These are phyloP conservation scores for Sternotherus odoratus DNA, from an alignment of 2,797 vertebrate species.

Conservation along the genomic window DNA sequence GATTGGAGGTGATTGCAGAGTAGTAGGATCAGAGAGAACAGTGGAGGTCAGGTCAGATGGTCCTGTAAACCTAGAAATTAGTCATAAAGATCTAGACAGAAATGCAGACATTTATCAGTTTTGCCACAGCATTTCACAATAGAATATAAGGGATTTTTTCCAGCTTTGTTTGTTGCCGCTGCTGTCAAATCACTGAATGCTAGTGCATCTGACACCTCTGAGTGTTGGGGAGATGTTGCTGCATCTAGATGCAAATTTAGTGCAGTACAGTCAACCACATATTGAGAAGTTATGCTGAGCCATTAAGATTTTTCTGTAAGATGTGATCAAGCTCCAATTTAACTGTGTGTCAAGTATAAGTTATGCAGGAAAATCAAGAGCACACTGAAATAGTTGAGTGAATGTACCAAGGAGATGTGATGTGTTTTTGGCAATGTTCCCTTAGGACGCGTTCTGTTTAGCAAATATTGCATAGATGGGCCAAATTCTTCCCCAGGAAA, in stretches of 20 bases:
- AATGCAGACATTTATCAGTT: background rate
- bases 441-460: background rate
- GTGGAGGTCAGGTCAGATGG: rapidly evolving
- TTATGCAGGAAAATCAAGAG: background rate
- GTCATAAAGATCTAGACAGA: background rate
- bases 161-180: background rate
- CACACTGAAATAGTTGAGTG: background rate
- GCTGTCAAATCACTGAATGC: rapidly evolving
- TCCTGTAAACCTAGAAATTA: background rate
- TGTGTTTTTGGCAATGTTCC: background rate
- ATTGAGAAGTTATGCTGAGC: background rate
- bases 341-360: background rate
- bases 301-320: background rate
- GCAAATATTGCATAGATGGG: background rate
- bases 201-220: rapidly evolving
- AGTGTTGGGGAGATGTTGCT: background rate
- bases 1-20: background rate
- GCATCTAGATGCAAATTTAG: rapidly evolving
- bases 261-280: background rate
- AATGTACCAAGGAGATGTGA: background rate
- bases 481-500: background rate
- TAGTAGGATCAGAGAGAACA: background rate
- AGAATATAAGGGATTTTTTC: background rate
- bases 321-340: background rate
- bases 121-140: background rate